A percentile compares a stretch with the other conserved stretches of the same genome.
Conservation (phyloP, 1,140 invertebrate species). For the Yoshiicerus persimilis region DNA sequence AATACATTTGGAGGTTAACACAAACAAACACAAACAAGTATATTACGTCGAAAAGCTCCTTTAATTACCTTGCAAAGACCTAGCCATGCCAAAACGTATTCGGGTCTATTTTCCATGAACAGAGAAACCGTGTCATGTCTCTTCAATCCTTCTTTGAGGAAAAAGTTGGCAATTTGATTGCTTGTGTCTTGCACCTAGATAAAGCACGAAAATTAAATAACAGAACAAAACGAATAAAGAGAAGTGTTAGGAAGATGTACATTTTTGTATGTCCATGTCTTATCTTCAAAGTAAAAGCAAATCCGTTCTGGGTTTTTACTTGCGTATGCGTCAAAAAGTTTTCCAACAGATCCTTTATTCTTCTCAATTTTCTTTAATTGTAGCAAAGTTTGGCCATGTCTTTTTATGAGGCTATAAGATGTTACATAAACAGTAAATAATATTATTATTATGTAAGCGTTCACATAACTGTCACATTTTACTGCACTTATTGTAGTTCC, state of each 20-base stretch:
- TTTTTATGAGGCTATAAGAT: slow-evolving; percentile 3
- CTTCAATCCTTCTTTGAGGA: slow-evolving; percentile 53
- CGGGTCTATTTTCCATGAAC: slow-evolving; percentile 61
- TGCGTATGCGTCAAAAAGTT: slow-evolving; percentile 51
- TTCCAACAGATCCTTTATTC: slow-evolving; percentile 50
- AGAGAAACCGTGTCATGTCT: slow-evolving; percentile 61
- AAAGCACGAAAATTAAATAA: slow-evolving; percentile 34
- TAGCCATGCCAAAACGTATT: slow-evolving; percentile 60
- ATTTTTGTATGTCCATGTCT: slow-evolving; percentile 58
- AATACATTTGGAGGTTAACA: neutral
- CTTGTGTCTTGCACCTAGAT: slow-evolving; percentile 55
- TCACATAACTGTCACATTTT: neutral
- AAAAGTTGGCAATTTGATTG: slow-evolving; percentile 58
- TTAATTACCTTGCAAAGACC: slow-evolving; percentile 55
- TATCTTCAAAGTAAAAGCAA: slow-evolving; percentile 56
- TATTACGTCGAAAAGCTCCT: neutral
- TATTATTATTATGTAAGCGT: neutral
- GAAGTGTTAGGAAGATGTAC: slow-evolving; percentile 54
- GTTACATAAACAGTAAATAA: neutral
- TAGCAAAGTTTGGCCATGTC: neutral
- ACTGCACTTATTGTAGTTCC: neutral
- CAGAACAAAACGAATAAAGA: neutral
- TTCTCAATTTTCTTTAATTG: slow-evolving; percentile 34
- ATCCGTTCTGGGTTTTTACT: slow-evolving; percentile 53
- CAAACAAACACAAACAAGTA: neutral